These are phyloP conservation scores for Chelon auratus DNA, from an alignment of 2,797 vertebrate species.

Conservation along the genomic window DNA sequence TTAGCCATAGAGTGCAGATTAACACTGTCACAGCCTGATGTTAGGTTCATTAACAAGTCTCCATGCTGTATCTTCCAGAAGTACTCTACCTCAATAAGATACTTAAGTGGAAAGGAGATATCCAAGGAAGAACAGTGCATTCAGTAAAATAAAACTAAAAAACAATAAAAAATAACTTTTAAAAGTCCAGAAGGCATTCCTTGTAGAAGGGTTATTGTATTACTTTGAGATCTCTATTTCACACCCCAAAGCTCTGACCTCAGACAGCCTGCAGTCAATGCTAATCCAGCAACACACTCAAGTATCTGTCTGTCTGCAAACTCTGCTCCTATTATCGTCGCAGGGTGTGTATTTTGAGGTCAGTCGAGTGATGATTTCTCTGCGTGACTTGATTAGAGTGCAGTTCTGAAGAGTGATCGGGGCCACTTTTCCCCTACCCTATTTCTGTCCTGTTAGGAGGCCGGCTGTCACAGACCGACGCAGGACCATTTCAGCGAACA, in stretches of 20 bases:
- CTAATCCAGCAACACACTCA: constrained; percentile 8
- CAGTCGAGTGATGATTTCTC: constrained; percentile 15
- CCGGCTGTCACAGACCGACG: constrained; percentile 12
- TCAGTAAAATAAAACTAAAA: too few species aligned
- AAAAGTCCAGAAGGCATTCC: background rate
- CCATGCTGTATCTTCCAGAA: too few species aligned
- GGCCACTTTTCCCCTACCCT: background rate
- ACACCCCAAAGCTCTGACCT: background rate
- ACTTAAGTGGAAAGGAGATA: too few species aligned
- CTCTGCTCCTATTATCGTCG: constrained; percentile 6
- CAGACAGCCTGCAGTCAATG: background rate
- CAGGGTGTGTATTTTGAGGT: constrained; percentile 20
- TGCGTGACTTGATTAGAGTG: constrained; percentile 26
- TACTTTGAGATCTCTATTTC: background rate
- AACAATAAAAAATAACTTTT: too few species aligned
- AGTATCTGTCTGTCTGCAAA: constrained; percentile 8
- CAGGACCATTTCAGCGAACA: background rate
- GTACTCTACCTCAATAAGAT: too few species aligned
- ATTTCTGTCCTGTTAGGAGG: constrained; percentile 3
- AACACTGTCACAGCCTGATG: too few species aligned
- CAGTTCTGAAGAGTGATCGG: constrained; percentile 12
- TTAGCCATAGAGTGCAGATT: too few species aligned
- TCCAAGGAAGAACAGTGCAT: too few species aligned
- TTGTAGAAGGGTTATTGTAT: background rate
- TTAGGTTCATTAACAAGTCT: too few species aligned